phyloP scores from a whole-genome alignment of 2,797 vertebrate species.

The Rhinogobio ventralis region DNA sequence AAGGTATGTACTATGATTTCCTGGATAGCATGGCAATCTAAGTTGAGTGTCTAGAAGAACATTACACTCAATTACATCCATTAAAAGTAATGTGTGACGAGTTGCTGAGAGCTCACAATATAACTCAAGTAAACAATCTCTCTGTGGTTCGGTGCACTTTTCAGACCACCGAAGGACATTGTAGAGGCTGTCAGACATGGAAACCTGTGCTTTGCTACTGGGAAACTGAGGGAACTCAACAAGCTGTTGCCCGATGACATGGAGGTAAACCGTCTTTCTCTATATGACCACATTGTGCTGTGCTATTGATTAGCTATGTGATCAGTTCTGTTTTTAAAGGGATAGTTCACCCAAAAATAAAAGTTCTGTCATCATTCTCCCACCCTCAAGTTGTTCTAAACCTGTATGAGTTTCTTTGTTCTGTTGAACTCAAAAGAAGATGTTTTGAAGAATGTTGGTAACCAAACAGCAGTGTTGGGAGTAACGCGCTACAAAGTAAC shows the following conservation, averaged over 20 bases:
- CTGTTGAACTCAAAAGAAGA: too few species aligned
- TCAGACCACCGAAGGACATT: conserved; percentile 77
- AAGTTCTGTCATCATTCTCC: not conserved
- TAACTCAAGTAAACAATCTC: not conserved
- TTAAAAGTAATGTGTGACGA: not conserved
- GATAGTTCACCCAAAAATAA: not conserved
- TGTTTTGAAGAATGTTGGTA: too few species aligned
- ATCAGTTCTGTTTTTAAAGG: not conserved
- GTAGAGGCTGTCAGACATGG: conserved; percentile 78
- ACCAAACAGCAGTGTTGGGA: too few species aligned
- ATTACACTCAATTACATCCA: not conserved
- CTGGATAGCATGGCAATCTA: not conserved
- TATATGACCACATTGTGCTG: too few species aligned
- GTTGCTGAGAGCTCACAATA: not conserved
- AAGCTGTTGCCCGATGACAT: conserved; percentile 81
- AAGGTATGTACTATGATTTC: conserved; percentile 26
- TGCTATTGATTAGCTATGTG: not conserved
- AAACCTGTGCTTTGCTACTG: conserved; percentile 73
- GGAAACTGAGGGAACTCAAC: conserved; percentile 80
- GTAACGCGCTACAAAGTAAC: too few species aligned
- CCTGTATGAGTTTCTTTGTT: too few species aligned
- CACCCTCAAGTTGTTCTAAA: not conserved
- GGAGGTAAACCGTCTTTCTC: conserved; percentile 72
- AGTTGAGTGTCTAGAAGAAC: not conserved
- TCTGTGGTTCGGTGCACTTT: conserved; percentile 44